phyloP scores from a whole-genome alignment of 2,113 vertebrate genomes.

The Sorex araneus region DNA sequence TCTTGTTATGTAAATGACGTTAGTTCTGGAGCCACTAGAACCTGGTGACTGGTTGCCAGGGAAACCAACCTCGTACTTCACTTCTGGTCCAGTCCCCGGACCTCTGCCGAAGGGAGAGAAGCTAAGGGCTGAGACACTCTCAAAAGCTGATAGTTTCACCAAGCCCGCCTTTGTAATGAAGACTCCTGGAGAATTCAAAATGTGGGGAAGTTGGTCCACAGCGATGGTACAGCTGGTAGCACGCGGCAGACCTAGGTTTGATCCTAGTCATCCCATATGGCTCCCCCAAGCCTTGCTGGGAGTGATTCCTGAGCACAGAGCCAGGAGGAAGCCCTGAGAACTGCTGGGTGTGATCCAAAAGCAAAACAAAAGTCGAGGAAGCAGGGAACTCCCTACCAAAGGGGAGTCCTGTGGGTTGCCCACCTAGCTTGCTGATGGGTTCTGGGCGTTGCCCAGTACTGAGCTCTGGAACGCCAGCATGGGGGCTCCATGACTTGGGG shows the following conservation, averaged over 20 bases:
- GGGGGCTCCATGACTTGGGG: too few relatives aligned
- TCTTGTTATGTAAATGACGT: neutral
- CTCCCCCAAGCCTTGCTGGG: too few relatives aligned
- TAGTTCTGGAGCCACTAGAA: neutral
- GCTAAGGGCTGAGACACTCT: neutral
- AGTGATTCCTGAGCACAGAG: too few relatives aligned
- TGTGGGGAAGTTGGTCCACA: neutral
- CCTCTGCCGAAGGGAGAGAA: neutral
- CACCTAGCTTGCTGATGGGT: too few relatives aligned
- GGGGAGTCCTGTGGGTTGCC: too few relatives aligned
- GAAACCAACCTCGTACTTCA: neutral
- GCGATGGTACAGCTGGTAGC: neutral
- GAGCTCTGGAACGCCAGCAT: too few relatives aligned
- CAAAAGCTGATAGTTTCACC: neutral
- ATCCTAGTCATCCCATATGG: too few relatives aligned
- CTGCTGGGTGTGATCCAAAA: too few relatives aligned
- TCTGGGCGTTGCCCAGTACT: too few relatives aligned
- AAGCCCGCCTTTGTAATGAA: neutral
- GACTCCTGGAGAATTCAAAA: neutral
- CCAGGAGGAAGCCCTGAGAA: too few relatives aligned
- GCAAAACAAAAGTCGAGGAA: neutral
- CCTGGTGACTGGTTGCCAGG: neutral
- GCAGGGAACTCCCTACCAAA: too few relatives aligned
- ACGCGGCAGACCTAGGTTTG: neutral
- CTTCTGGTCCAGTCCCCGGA: neutral